A percentile compares a stretch with the other conserved stretches of the same genome.
phyloP scores from a whole-genome alignment of 2,888 invertebrate genomes.

The Dryobotodes eremita region DNA sequence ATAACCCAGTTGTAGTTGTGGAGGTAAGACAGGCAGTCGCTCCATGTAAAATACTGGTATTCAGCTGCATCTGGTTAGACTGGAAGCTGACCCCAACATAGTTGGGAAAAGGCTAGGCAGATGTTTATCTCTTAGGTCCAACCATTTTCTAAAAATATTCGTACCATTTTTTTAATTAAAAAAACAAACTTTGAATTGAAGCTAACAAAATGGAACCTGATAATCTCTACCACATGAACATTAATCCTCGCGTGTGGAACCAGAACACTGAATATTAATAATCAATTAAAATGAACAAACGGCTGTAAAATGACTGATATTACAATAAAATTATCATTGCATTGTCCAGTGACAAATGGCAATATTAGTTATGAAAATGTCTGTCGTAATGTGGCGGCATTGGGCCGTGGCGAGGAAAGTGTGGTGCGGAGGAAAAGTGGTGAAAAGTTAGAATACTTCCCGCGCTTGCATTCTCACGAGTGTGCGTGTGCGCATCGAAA shows the following conservation, averaged over 20 bases:
- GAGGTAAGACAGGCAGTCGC: no score
- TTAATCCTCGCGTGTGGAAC: background rate
- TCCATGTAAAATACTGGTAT: no score
- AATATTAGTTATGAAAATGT: conserved; percentile 53
- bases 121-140: no score
- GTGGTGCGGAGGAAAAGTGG: conserved; percentile 78
- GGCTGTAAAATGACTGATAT: conserved; percentile 29
- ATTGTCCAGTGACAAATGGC: conserved; percentile 43
- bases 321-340: conserved; percentile 38
- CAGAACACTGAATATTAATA: conserved; percentile 32
- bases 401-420: conserved; percentile 76
- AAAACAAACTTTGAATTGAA: no score
- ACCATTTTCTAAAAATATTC: no score
- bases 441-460: conserved; percentile 82
- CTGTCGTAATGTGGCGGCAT: conserved; percentile 55
- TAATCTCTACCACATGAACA: background rate
- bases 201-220: background rate
- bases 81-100: no score
- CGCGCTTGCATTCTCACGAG: conserved; percentile 73
- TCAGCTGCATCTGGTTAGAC: no score
- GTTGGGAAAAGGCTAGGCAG: no score
- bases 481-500: conserved; percentile 32
- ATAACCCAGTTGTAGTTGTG: no score
- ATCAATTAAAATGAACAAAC: conserved; percentile 27
- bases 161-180: no score